Evolutionary conservation across 2,888 invertebrate genomes (phyloP).

Genomic region (Apoderus coryli): DNA sequence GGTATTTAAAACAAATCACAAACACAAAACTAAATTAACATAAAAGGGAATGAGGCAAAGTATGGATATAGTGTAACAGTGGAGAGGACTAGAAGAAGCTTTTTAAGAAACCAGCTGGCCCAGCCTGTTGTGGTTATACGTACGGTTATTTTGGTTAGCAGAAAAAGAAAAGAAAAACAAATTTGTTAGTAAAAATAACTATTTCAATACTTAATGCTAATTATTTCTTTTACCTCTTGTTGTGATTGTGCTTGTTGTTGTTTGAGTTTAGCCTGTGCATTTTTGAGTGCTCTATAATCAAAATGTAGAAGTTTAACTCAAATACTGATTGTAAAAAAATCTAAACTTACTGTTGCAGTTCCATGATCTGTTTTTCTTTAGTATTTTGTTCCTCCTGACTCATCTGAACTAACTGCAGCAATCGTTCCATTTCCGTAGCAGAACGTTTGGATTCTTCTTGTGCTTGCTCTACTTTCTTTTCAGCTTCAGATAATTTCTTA

Average conservation of each 20-base stretch:
- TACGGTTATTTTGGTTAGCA: slow-evolving; percentile 23
- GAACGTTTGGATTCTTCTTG: slow-evolving; percentile 72
- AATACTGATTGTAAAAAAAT: no score
- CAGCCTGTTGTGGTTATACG: slow-evolving; percentile 47
- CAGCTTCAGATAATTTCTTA: slow-evolving; percentile 62
- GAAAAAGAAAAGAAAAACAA: slow-evolving; percentile 17
- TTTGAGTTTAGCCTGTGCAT: slow-evolving; percentile 80
- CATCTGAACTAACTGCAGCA: slow-evolving; percentile 82
- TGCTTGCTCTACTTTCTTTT: slow-evolving; percentile 55
- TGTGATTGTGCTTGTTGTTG: slow-evolving; percentile 70
- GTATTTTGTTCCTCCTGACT: slow-evolving; percentile 86
- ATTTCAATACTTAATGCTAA: background rate
- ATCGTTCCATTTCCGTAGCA: slow-evolving; percentile 74
- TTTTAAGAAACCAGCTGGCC: slow-evolving; percentile 87
- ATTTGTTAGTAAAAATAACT: slow-evolving; percentile 11
- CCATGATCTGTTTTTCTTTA: slow-evolving; percentile 84
- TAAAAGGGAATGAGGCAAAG: slow-evolving; percentile 29
- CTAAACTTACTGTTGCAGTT: slow-evolving; percentile 81
- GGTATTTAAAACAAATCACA: slow-evolving; percentile 17
- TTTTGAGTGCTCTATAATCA: slow-evolving; percentile 66
- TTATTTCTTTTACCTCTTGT: slow-evolving; percentile 51
- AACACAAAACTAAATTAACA: slow-evolving; percentile 11
- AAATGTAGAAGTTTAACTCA: no score
- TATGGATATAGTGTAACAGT: slow-evolving; percentile 18
- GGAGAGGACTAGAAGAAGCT: slow-evolving; percentile 69